Evolutionary conservation across 2,113 vertebrate species (phyloP), one percentile per base, ranked within the genome.

Genomic region (Amia ocellicauda): DNA sequence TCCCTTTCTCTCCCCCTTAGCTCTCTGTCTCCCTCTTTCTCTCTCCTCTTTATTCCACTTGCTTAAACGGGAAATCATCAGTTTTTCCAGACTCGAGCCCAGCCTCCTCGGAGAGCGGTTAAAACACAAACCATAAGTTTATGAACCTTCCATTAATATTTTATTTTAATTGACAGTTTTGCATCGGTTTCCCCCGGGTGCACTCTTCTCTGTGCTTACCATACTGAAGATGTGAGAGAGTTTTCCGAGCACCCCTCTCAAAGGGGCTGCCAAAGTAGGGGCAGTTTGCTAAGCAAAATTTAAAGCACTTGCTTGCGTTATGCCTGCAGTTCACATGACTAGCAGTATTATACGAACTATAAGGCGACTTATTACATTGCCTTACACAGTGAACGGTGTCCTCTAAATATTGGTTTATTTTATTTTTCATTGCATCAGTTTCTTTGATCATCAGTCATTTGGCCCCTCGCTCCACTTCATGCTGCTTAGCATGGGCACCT

Each of bases 151-250:
- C 43, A 19, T 61, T 49, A 61, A 61, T 29, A 23, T 19, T 45
- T 17, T 29, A 61, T 61, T 49, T 27, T 17, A 45, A 47, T 26
- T 61, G 59, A 29, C 59, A 45, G 58, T 16, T 26, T 45, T 61
- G 41, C 59, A 42, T 61, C 19, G 23, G 43, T 49, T 7, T 29
- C 23, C 24, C 59, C 2, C n/a, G 42, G 43, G 42, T 49, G 24
- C 7, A 31, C n/a, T 58, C 10, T 14, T 23, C 19, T 24, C 56
- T 58, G 56, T 24, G 22, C 31, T 58, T 58, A 40, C 14, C 56
- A 41, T 58, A 58, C 20, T 57, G 28, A 26, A 16, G 28, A 16
- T 14, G n/a, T 42, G 31, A 58, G n/a, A 40, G n/a, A 41, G 56
- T 29, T 31, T 29, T 53, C 16, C n/a, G 31, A 36, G 31, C 31